Evolutionary conservation across 2,888 invertebrate genomes (phyloP).

Genomic region (Cephus nigrinus): DNA sequence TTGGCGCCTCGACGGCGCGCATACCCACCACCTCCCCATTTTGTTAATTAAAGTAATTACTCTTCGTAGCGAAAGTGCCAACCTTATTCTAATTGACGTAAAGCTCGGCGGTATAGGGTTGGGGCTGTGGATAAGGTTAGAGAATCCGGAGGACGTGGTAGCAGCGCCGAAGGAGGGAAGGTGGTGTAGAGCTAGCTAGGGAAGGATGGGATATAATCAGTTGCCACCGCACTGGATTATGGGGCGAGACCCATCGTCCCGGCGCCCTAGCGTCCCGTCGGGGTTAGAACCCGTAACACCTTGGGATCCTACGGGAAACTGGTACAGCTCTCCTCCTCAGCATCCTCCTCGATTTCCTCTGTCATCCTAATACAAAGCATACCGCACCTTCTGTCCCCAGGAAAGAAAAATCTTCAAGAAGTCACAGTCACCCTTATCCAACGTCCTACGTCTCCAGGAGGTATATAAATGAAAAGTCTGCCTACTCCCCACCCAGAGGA

Average conservation of each 20-base stretch:
- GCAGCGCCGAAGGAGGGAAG: slow-evolving; percentile 26
- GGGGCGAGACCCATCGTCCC: slow-evolving; percentile 46
- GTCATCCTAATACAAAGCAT: neutral
- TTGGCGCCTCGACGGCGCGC: slow-evolving; percentile 6
- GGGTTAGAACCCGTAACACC: slow-evolving; percentile 56
- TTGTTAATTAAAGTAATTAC: slow-evolving; percentile 70
- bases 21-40: slow-evolving; percentile 63
- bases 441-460: neutral
- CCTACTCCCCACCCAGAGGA: neutral
- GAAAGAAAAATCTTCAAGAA: neutral
- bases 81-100: slow-evolving; percentile 69
- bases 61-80: slow-evolving; percentile 69
- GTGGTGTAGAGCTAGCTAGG: slow-evolving; percentile 13
- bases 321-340: neutral
- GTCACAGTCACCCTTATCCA: neutral
- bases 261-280: slow-evolving; percentile 41
- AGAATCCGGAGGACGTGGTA: slow-evolving; percentile 54
- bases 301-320: slow-evolving; percentile 39
- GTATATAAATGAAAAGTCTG: neutral
- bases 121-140: slow-evolving; percentile 27
- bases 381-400: neutral
- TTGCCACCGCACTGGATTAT: slow-evolving; percentile 66
- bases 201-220: slow-evolving; percentile 61
- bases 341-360: neutral
- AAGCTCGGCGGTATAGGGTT: slow-evolving; percentile 55